Base-by-base conservation (phyloP, 1,140 invertebrate genomes). In the Hypsibius dujardini region DNA sequence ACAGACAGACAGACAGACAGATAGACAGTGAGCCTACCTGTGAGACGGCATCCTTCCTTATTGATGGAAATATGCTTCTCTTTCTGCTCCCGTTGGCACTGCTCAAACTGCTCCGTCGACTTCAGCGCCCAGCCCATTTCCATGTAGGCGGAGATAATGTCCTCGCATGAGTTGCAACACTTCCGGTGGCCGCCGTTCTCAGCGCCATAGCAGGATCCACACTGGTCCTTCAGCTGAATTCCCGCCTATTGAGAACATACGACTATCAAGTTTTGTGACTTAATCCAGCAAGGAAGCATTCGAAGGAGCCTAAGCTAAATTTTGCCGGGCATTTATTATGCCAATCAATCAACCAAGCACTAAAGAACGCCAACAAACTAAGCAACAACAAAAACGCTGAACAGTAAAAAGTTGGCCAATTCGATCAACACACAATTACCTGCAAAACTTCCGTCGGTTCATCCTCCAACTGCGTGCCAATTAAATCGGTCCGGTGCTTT, bases 151-250 rank as follows among this genome's bases (percentile, higher is more conserved):
- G 92, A 87, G 79, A 87, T 86, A 0, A 98, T 91, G 74, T 95
- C 92, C 74, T 93, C 89, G 83, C 95, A 98, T 47, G 92, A 94
- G 79, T 96, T 95, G 79, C 95, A 98, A 79, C 95, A 98, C 87
- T 87, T 86, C 73, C 83, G 83, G 74, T 84, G 80, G 77, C 84
- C 84, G 77, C 84, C 84, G 73, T 82, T 83, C 77, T 89, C 87
- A 50, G 90, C 91, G 72, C 92, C 92, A 82, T 94, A 95, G 79
- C 92, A 86, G 76, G 83, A 85, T 74, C 83, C 84, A 80, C 85
- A 86, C 75, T 79, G 73, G 46, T 76, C 74, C 77, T 77, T 62
- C 78, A 74, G 12, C 76, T 76, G 40, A 1, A 71, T 15, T 2
- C 62, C 71, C 47, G 72, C 72, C 0, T 71, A 69, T 15, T 28